Conservation (phyloP, 2,888 invertebrate species). For the Drosophila robusta region DNA sequence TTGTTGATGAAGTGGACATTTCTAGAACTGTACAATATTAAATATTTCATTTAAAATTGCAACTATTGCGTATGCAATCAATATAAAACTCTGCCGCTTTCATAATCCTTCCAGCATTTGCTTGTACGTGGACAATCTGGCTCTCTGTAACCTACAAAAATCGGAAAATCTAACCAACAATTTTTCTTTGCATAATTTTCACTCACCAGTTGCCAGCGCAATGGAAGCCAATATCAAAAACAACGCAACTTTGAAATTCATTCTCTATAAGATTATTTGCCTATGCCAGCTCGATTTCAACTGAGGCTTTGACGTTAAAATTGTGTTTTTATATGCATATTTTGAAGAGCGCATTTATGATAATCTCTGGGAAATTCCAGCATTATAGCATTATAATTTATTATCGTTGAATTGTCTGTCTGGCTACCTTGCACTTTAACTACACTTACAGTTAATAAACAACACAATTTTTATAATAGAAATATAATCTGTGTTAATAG, state of each 20-base stretch:
- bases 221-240: conserved; percentile 17
- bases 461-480: neutral
- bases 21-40: conserved; percentile 6
- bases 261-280: conserved; percentile 7
- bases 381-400: neutral
- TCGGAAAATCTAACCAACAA: neutral
- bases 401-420: conserved; percentile 10
- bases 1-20: conserved; percentile 1
- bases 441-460: neutral
- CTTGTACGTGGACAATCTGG: conserved; percentile 45
- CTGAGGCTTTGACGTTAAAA: conserved; percentile 14
- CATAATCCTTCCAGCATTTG: conserved; percentile 51
- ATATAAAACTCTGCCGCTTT: conserved; percentile 27
- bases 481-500: too few species aligned
- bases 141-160: conserved; percentile 25
- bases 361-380: conserved; percentile 11
- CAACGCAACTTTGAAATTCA: conserved; percentile 35
- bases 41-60: conserved; percentile 14
- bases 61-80: conserved; percentile 3
- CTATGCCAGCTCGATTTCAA: conserved; percentile 13
- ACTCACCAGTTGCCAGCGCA: conserved; percentile 36
- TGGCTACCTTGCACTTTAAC: neutral
- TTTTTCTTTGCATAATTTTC: neutral
- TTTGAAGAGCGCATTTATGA: conserved; percentile 2
- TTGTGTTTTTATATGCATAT: conserved; percentile 1